phyloP scores from a whole-genome alignment of 2,797 vertebrate genomes.

The Rhinella marina region DNA sequence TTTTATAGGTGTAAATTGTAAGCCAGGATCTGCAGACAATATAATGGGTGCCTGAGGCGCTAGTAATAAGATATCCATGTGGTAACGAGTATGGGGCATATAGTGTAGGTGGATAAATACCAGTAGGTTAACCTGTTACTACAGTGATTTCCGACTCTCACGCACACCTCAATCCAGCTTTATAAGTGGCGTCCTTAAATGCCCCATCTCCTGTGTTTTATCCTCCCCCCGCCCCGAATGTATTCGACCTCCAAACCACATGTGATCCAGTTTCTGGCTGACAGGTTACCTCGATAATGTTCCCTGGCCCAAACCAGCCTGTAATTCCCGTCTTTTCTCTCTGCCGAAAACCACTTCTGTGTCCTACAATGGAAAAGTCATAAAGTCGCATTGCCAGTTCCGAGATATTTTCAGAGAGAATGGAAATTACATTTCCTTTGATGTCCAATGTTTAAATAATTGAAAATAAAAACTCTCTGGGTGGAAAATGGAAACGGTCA shows the following conservation, averaged over 20 bases:
- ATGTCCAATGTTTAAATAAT: slow-evolving; percentile 16
- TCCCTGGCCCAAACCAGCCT: slow-evolving; percentile 27
- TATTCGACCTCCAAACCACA: slow-evolving; percentile 32
- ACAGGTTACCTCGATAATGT: slow-evolving; percentile 44
- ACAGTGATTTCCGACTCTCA: not conserved
- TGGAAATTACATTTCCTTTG: slow-evolving; percentile 42
- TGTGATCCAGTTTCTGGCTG: slow-evolving; percentile 13
- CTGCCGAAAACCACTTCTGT: slow-evolving; percentile 27
- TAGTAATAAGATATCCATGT: not conserved
- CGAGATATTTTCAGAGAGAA: slow-evolving; percentile 32
- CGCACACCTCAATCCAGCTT: not conserved
- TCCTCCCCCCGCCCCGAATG: not conserved
- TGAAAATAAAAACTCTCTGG: not conserved
- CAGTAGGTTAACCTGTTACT: not conserved
- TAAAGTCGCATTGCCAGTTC: slow-evolving; percentile 6
- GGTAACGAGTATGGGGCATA: not conserved
- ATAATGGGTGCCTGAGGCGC: not conserved
- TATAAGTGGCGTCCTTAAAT: slow-evolving; percentile 18
- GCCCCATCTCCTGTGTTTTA: slow-evolving; percentile 16
- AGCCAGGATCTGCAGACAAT: not conserved
- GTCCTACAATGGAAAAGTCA: slow-evolving; percentile 34
- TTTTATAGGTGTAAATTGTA: not conserved
- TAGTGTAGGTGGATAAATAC: not conserved
- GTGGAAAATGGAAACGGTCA: not conserved
- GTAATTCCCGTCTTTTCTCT: slow-evolving; percentile 26